Conservation (phyloP, 2,113 vertebrate genomes). For the Eidolon helvum region DNA sequence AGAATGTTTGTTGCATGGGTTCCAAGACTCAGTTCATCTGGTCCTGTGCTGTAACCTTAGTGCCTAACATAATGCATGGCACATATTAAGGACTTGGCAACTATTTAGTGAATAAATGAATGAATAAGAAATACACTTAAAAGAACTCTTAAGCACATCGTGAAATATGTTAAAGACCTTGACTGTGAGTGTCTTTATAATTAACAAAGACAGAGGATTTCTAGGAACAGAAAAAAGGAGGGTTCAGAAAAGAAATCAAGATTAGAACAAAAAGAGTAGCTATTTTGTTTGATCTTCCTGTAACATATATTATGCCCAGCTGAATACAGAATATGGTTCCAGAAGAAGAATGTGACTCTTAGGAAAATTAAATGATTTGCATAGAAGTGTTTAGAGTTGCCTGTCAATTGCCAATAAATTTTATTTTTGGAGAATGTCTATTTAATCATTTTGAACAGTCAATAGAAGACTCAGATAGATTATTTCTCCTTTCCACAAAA, state of each 20-base stretch:
- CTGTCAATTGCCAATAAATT: conserved; percentile 34
- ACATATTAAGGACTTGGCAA: not conserved
- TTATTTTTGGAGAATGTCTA: conserved; percentile 51
- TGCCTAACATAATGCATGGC: not conserved
- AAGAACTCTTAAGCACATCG: not conserved
- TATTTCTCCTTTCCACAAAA: conserved; percentile 31
- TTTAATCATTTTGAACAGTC: conserved; percentile 61
- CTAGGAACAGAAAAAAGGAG: not conserved
- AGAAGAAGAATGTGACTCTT: conserved; percentile 36
- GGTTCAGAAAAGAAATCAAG: not conserved
- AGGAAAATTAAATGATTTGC: conserved; percentile 45
- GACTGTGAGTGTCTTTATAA: not conserved
- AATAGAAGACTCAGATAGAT: conserved; percentile 51
- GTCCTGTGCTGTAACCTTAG: not conserved
- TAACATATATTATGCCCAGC: not conserved
- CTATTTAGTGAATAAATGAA: not conserved
- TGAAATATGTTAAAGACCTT: not conserved
- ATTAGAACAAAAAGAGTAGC: not conserved
- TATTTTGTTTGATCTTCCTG: not conserved
- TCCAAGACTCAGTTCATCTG: not conserved
- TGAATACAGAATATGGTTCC: not conserved
- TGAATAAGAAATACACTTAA: not conserved
- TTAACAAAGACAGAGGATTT: not conserved
- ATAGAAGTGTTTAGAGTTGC: conserved; percentile 11
- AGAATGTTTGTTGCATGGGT: not conserved